Evolutionary conservation across 2,113 vertebrate species (phyloP), one percentile per base, ranked within the genome.

Genomic region (Myanophis thanlyinensis): DNA sequence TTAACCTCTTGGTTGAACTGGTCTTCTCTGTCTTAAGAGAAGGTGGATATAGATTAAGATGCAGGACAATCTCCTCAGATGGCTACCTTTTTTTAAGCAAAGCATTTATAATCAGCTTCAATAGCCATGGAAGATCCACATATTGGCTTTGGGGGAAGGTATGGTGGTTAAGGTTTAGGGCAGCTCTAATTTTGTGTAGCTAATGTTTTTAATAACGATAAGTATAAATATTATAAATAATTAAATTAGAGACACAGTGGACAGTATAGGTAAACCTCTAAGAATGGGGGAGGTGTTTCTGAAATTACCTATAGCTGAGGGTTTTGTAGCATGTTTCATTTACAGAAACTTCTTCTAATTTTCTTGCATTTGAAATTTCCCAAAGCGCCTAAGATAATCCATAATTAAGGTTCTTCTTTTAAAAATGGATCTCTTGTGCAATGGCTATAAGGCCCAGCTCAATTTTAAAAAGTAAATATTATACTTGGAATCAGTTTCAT

Each of bases 401-500:
- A 73, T 90, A 90, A 90, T 90, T 46, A 54, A 91, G 46, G 40
- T 44, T 56, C 49, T 91, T 27, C 40, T 91, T 91, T 18, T 40
- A 67, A 84, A 90, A 91, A 27, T 4, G 27, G 56, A 59, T 48
- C 44, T 47, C 44, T 59, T 86, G 40, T 30, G 46, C 52, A 59
- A 53, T 48, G 53, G 18, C 84, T 49, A 54, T 46, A 8, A 9
- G 47, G 59, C 53, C 54, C 84, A 87, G 52, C 46, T 87, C 86
- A 91, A 62, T 91, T 87, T 87, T 49, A 40, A 59, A 91, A 91
- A 53, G 40, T 91, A 87, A 91, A 91, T 87, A 91, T 87, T 91
- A 87, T n/a, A 52, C 23, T 91, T 91, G 35, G 35, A 85, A 40
- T 80, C 67, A 22, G 44, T 46, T 91, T 56, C 85, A 91, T 59